Evolutionary conservation across 37 sponge, comb jelly and placozoan species (phyloP).

Genomic region (Amphimedon queenslandica): DNA sequence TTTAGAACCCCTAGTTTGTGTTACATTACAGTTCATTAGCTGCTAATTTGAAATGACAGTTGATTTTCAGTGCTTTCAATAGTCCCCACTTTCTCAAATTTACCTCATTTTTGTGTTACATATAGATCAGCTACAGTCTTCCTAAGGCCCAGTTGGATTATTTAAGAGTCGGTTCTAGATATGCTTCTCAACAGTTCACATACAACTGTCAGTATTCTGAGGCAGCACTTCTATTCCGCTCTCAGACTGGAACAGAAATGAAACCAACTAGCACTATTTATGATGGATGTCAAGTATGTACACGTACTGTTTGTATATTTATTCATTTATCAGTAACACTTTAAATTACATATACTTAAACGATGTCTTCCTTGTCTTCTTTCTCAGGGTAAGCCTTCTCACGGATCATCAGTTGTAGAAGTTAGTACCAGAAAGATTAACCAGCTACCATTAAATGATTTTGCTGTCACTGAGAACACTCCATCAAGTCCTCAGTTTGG

Average conservation of each 20-base stretch:
- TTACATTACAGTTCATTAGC: no score
- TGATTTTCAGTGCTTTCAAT: not conserved
- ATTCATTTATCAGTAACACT: not conserved
- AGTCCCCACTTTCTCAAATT: not conserved
- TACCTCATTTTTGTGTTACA: not conserved
- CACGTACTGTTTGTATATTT: not conserved
- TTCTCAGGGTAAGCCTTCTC: not conserved
- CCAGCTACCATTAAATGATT: constrained; percentile 63
- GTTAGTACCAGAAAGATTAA: constrained; percentile 48
- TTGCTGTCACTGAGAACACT: constrained; percentile 44
- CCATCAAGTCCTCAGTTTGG: constrained; percentile 50
- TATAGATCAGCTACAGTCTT: constrained; percentile 35
- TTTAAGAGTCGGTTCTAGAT: constrained; percentile 33
- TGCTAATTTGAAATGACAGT: no score
- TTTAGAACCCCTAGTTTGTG: no score
- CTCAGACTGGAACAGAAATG: constrained; percentile 47
- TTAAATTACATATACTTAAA: no score
- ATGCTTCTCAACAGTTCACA: constrained; percentile 46
- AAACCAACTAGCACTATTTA: constrained; percentile 24
- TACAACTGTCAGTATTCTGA: constrained; percentile 62
- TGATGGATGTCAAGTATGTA: constrained; percentile 64
- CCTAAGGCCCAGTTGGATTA: constrained; percentile 41
- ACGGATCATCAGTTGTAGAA: constrained; percentile 28
- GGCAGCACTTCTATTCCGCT: constrained; percentile 51
- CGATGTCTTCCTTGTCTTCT: no score